These are phyloP conservation scores for Echiichthys vipera DNA, from an alignment of 2,797 vertebrate species.

Conservation along the genomic window DNA sequence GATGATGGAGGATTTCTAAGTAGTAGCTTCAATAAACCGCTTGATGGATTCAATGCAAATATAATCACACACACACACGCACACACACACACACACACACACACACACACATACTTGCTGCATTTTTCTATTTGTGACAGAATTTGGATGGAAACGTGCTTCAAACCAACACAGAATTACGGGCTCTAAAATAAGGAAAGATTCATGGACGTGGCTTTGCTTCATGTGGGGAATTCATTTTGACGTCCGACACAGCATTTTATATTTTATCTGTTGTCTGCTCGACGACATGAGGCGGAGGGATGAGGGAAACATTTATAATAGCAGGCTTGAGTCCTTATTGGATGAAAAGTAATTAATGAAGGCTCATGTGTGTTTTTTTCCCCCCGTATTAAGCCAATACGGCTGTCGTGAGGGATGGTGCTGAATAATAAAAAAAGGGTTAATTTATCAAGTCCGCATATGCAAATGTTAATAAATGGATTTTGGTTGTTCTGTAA, in stretches of 20 bases:
- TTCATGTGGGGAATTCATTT: conserved; percentile 33
- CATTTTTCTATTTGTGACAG: conserved; percentile 44
- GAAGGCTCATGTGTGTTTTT: background rate
- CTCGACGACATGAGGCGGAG: conserved; percentile 8
- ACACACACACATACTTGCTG: background rate
- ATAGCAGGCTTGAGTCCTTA: background rate
- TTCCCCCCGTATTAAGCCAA: background rate
- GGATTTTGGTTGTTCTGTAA: too few species aligned
- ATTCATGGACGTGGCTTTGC: conserved; percentile 35
- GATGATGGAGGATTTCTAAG: conserved; percentile 62
- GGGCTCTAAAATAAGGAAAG: conserved; percentile 50
- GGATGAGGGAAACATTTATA: conserved; percentile 22
- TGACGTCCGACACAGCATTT: conserved; percentile 17
- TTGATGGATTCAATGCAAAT: conserved; percentile 60
- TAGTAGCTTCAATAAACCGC: conserved; percentile 61
- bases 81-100: conserved; percentile 8
- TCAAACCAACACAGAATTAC: conserved; percentile 58
- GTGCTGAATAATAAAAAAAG: conserved; percentile 19
- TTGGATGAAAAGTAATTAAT: conserved; percentile 5
- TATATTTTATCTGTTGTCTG: conserved; percentile 35
- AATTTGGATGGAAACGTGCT: conserved; percentile 39
- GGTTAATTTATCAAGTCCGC: background rate
- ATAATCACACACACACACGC: conserved; percentile 31
- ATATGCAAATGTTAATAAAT: background rate
- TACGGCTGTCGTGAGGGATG: background rate